Conservation (phyloP, 2,113 vertebrate genomes). For the Sander lucioperca region DNA sequence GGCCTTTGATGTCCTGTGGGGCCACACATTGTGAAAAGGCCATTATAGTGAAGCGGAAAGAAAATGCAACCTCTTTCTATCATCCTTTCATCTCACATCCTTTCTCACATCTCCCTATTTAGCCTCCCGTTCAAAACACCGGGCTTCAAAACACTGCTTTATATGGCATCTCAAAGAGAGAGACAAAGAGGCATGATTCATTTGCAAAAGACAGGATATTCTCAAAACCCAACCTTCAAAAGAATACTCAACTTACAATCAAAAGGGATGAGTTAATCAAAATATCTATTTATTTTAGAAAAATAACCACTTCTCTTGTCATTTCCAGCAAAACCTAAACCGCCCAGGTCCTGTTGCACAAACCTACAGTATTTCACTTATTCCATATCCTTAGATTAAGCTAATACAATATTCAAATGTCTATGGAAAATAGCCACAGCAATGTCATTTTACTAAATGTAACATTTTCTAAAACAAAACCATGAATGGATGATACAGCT, state of each 20-base stretch:
- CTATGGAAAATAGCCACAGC: neutral
- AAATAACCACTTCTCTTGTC: conserved; percentile 23
- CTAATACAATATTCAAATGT: neutral
- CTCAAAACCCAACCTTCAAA: conserved; percentile 42
- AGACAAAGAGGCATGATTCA: conserved; percentile 26
- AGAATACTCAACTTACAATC: conserved; percentile 26
- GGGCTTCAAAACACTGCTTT: conserved; percentile 69
- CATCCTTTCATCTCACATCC: conserved; percentile 66
- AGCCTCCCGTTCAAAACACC: conserved; percentile 47
- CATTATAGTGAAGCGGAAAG: conserved; percentile 55
- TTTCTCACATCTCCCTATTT: conserved; percentile 65
- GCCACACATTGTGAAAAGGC: conserved; percentile 67
- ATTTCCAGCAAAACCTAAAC: conserved; percentile 15
- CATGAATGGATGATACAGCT: conserved; percentile 1
- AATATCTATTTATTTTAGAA: conserved; percentile 7
- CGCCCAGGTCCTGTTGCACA: neutral
- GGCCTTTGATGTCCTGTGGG: conserved; percentile 95
- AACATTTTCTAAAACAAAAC: neutral
- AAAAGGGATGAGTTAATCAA: conserved; percentile 24
- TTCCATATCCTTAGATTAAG: neutral
- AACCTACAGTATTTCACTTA: neutral
- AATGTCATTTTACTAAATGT: neutral
- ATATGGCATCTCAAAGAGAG: conserved; percentile 60
- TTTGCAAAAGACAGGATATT: conserved; percentile 39
- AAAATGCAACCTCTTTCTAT: conserved; percentile 54